Conservation (phyloP, 1,140 invertebrate genomes). For the Drosophila mauritiana region DNA sequence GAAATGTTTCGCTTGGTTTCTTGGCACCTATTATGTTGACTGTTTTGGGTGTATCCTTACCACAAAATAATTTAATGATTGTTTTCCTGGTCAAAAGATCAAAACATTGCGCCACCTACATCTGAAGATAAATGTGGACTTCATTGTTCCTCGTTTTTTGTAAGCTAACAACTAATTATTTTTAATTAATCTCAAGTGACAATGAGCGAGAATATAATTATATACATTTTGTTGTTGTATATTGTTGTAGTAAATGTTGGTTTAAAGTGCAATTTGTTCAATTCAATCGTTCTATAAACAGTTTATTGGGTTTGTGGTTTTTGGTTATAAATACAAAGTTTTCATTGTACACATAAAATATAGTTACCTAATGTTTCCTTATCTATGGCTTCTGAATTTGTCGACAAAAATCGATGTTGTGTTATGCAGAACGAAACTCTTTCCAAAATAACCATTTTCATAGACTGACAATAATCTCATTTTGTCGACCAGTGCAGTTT, state of each 20-base stretch:
- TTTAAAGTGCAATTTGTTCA: too few relatives aligned
- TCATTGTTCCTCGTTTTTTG: too few relatives aligned
- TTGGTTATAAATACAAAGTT: constrained; percentile 55
- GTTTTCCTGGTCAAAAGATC: too few relatives aligned
- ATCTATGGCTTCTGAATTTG: constrained; percentile 13
- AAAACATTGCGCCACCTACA: too few relatives aligned
- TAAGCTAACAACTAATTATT: too few relatives aligned
- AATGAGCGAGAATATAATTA: too few relatives aligned
- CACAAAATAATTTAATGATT: too few relatives aligned
- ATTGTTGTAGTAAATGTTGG: too few relatives aligned
- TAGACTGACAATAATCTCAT: background rate
- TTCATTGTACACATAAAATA: constrained; percentile 72
- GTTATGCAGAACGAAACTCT: background rate
- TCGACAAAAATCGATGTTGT: constrained; percentile 1
- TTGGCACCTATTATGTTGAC: background rate
- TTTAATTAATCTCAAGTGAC: too few relatives aligned
- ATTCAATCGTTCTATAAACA: constrained; percentile 32
- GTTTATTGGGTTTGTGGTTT: constrained; percentile 37
- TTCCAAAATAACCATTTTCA: background rate
- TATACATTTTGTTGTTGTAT: too few relatives aligned
- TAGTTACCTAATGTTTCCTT: constrained; percentile 43
- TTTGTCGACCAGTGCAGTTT: constrained; percentile 13
- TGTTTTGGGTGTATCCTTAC: too few relatives aligned
- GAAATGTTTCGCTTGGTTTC: background rate
- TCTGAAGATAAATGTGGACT: too few relatives aligned